Conservation (phyloP, 2,888 invertebrate species). For the Endotricha flammealis region DNA sequence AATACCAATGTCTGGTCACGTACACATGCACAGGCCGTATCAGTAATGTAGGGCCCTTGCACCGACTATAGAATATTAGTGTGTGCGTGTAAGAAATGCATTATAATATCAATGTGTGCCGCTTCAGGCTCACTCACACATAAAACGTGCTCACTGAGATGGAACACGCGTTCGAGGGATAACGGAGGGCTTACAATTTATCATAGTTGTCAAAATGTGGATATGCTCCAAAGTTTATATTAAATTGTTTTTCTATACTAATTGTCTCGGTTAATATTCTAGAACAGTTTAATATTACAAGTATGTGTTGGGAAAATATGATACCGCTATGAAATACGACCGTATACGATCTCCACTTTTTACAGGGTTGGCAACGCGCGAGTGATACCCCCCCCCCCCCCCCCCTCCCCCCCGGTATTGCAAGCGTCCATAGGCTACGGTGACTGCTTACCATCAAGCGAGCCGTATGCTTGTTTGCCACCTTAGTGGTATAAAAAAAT, state of each 20-base stretch:
- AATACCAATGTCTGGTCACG: slow-evolving; percentile 72
- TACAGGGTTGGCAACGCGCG: no score
- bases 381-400: no score
- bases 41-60: slow-evolving; percentile 8
- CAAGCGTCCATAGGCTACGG: no score
- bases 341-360: no score
- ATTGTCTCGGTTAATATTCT: no score
- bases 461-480: no score
- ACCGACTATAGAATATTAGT: slow-evolving; percentile 1
- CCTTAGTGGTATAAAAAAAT: no score
- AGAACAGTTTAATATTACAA: no score
- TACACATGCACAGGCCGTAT: slow-evolving; percentile 35
- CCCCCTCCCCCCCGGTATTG: no score
- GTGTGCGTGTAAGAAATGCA: slow-evolving; percentile 50
- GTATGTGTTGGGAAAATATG: no score
- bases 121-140: slow-evolving; percentile 44
- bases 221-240: slow-evolving; percentile 29
- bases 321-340: no score
- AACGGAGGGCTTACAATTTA: slow-evolving; percentile 72
- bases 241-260: slow-evolving; percentile 5
- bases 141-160: slow-evolving; percentile 52
- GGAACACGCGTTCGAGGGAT: slow-evolving; percentile 75
- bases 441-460: no score
- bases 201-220: slow-evolving; percentile 45
- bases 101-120: slow-evolving; percentile 33